A percentile compares a stretch with the other conserved stretches of the same genome.
Conservation (phyloP, 2,797 vertebrate genomes). For the Sebastes wilsoni region DNA sequence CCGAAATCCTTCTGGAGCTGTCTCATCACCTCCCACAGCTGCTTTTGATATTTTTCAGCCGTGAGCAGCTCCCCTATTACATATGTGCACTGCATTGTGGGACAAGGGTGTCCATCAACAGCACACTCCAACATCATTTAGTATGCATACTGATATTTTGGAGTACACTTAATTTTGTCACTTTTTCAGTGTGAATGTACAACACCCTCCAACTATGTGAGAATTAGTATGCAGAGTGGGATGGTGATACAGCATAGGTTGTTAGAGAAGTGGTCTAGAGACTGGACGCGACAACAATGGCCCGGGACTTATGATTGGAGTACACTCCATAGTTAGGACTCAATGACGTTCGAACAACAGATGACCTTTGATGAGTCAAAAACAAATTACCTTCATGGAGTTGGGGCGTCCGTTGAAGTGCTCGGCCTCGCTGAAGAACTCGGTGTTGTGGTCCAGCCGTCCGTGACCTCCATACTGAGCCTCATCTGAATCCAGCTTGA, state of each 20-base stretch:
- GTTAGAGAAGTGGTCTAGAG: slow-evolving; percentile 28
- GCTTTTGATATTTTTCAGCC: slow-evolving; percentile 54
- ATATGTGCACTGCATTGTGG: slow-evolving; percentile 36
- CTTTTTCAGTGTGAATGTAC: slow-evolving; percentile 32
- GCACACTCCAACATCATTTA: slow-evolving; percentile 51
- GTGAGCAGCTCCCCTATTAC: slow-evolving; percentile 46
- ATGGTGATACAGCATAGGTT: slow-evolving; percentile 31
- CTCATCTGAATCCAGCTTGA: slow-evolving; percentile 93
- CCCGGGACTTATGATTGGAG: slow-evolving; percentile 41
- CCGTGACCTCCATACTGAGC: slow-evolving; percentile 91
- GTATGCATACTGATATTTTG: slow-evolving; percentile 57
- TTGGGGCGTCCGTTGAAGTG: slow-evolving; percentile 84
- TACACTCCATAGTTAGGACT: slow-evolving; percentile 29
- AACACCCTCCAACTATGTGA: slow-evolving; percentile 16
- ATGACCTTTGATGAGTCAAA: slow-evolving; percentile 41
- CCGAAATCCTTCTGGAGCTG: slow-evolving; percentile 15
- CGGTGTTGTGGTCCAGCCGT: slow-evolving; percentile 91
- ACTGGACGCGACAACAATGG: slow-evolving; percentile 22
- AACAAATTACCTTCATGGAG: slow-evolving; percentile 89
- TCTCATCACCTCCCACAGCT: slow-evolving; percentile 52
- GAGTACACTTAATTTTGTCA: slow-evolving; percentile 52
- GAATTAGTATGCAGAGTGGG: slow-evolving; percentile 48
- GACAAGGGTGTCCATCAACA: slow-evolving; percentile 55
- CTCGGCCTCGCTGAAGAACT: slow-evolving; percentile 88
- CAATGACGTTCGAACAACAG: slow-evolving; percentile 39